Evolutionary conservation across 2,888 invertebrate species (phyloP).

Genomic region (Nebria brevicollis): DNA sequence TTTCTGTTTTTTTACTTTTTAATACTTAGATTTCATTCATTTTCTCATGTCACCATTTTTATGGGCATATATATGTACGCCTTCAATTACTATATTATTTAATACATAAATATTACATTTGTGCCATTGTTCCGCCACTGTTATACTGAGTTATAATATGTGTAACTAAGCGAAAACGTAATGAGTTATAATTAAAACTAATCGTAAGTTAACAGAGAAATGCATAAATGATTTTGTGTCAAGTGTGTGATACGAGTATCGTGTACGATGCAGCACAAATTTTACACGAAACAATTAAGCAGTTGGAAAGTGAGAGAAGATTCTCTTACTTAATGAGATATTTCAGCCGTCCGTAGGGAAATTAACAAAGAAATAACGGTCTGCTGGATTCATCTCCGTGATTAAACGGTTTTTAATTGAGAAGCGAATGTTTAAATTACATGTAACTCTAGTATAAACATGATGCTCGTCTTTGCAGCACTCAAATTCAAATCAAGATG

Average conservation of each 20-base stretch:
- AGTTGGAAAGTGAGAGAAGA: slow-evolving; percentile 20
- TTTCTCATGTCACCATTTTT: too few species aligned
- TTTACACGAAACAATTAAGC: slow-evolving; percentile 13
- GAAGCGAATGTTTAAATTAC: slow-evolving; percentile 16
- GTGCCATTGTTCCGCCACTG: too few species aligned
- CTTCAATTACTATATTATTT: too few species aligned
- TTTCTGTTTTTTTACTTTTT: too few species aligned
- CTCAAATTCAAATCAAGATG: not conserved
- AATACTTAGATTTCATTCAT: too few species aligned
- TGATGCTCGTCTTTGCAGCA: not conserved
- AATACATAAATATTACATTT: too few species aligned
- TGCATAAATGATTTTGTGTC: not conserved
- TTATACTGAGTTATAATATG: too few species aligned
- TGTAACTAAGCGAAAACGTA: too few species aligned
- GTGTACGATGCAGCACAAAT: not conserved
- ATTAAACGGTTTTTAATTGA: slow-evolving; percentile 47
- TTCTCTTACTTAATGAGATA: slow-evolving; percentile 36
- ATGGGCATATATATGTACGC: too few species aligned
- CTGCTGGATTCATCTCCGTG: slow-evolving; percentile 35
- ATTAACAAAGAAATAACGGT: slow-evolving; percentile 40
- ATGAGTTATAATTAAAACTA: too few species aligned
- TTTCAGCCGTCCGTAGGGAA: slow-evolving; percentile 39
- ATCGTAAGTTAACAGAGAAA: too few species aligned
- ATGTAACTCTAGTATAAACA: slow-evolving; percentile 19
- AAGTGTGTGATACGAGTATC: not conserved